These are phyloP conservation scores for Valencia hispanica DNA, from an alignment of 2,797 vertebrate genomes.

Conservation along the genomic window DNA sequence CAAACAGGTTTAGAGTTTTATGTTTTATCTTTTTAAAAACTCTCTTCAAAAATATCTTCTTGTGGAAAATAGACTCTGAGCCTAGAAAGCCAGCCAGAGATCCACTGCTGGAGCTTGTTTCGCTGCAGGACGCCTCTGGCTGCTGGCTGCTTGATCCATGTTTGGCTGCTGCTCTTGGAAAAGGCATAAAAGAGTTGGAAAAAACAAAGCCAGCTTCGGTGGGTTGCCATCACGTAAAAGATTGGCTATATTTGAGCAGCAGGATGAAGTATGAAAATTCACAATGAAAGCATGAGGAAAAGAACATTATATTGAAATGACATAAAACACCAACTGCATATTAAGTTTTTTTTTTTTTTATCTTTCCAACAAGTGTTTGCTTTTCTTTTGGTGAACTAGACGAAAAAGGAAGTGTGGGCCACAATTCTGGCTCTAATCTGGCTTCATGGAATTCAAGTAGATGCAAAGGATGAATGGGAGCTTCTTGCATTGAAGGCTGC, in stretches of 20 bases:
- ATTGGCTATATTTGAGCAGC: background rate
- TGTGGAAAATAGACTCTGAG: background rate
- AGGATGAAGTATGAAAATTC: background rate
- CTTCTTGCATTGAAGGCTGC: constrained; percentile 82
- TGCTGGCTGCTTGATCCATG: constrained; percentile 21
- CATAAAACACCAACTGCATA: background rate
- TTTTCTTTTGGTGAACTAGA: constrained; percentile 49
- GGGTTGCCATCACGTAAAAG: background rate
- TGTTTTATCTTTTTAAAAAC: background rate
- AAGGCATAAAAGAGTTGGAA: constrained; percentile 9
- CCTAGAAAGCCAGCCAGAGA: constrained; percentile 1
- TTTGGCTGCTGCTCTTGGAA: constrained; percentile 19
- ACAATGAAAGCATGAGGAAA: background rate
- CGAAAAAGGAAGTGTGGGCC: constrained; percentile 76
- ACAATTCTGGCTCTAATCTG: constrained; percentile 84
- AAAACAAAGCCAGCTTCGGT: constrained; percentile 14
- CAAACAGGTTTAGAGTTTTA: background rate
- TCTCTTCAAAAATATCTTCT: background rate
- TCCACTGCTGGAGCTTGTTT: constrained; percentile 21
- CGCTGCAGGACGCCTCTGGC: constrained; percentile 29
- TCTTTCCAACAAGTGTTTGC: background rate
- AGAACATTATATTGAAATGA: background rate
- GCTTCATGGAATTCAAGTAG: constrained; percentile 74
- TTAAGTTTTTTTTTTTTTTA: background rate
- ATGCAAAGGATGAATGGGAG: constrained; percentile 81